Evolutionary conservation across 1,140 invertebrate species (phyloP).

Genomic region (Drosophila ficusphila): DNA sequence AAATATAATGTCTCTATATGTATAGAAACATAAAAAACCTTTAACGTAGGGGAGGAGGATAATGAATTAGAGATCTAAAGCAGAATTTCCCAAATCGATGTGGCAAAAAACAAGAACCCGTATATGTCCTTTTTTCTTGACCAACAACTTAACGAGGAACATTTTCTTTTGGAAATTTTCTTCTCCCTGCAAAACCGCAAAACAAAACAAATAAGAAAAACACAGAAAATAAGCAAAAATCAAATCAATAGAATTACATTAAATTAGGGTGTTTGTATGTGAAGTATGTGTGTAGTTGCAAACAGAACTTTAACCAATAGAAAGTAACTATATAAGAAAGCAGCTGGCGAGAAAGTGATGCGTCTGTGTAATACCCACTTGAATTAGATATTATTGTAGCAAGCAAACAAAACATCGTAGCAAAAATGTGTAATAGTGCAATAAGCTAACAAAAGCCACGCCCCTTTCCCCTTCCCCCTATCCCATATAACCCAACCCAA

Average conservation of each 20-base stretch:
- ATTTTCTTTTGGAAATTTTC: constrained; percentile 19
- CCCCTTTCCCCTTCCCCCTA: neutral
- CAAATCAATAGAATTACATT: constrained; percentile 29
- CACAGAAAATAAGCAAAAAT: constrained; percentile 21
- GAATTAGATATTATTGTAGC: constrained; percentile 27
- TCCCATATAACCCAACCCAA: constrained; percentile 1
- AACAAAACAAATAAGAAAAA: neutral
- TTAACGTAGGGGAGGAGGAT: constrained; percentile 11
- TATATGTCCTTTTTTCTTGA: constrained; percentile 18
- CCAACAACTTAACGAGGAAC: constrained; percentile 20
- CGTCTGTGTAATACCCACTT: constrained; percentile 35
- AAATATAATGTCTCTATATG: constrained; percentile 37
- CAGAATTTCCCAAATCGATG: constrained; percentile 33
- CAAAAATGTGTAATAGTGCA: constrained; percentile 43
- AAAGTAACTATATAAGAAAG: constrained; percentile 16
- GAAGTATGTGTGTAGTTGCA: constrained; percentile 12
- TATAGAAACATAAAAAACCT: constrained; percentile 21
- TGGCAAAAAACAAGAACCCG: constrained; percentile 22
- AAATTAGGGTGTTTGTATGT: constrained; percentile 19
- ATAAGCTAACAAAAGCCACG: constrained; percentile 35
- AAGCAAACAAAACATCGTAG: constrained; percentile 23
- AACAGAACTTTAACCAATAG: constrained; percentile 21
- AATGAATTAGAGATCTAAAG: constrained; percentile 32
- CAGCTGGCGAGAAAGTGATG: constrained; percentile 17
- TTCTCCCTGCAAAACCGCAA: constrained; percentile 11